Conservation (phyloP, 1,140 invertebrate genomes). For the Magallana angulata region DNA sequence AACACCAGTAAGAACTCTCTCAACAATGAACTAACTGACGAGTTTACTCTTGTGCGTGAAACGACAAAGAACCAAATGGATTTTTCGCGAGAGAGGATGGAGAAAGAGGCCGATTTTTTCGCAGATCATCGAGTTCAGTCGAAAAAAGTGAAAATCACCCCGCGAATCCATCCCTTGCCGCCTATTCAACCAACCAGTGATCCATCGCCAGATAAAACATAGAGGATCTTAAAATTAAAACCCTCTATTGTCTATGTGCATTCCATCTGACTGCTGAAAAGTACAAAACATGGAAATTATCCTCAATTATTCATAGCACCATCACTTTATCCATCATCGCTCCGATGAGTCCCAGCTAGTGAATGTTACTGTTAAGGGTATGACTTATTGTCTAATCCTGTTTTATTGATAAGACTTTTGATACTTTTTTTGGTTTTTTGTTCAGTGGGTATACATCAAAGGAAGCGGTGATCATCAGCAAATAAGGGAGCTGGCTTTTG, state of each 20-base stretch:
- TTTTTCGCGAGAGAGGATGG: constrained; percentile 67
- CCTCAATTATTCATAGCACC: not conserved
- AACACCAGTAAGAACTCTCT: not conserved
- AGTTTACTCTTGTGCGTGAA: constrained; percentile 36
- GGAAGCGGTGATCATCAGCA: too few relatives aligned
- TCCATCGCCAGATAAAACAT: not conserved
- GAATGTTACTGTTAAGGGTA: too few relatives aligned
- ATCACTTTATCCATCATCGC: not conserved
- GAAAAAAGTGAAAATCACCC: constrained; percentile 61
- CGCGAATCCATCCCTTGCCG: constrained; percentile 60
- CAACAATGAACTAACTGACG: constrained; percentile 6
- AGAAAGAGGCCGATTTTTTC: constrained; percentile 70
- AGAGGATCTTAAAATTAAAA: not conserved
- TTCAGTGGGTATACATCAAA: too few relatives aligned
- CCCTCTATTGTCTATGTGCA: not conserved
- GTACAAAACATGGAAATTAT: not conserved
- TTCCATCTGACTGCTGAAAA: not conserved
- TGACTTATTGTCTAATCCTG: too few relatives aligned
- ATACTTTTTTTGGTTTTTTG: too few relatives aligned
- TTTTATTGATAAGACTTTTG: not conserved
- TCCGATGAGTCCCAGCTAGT: not conserved
- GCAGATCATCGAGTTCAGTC: constrained; percentile 67
- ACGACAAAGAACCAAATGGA: constrained; percentile 67
- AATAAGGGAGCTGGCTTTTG: not conserved
- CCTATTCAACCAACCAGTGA: constrained; percentile 59